Evolutionary conservation across 2,797 vertebrate species (phyloP).

Genomic region (Lerista edwardsae): DNA sequence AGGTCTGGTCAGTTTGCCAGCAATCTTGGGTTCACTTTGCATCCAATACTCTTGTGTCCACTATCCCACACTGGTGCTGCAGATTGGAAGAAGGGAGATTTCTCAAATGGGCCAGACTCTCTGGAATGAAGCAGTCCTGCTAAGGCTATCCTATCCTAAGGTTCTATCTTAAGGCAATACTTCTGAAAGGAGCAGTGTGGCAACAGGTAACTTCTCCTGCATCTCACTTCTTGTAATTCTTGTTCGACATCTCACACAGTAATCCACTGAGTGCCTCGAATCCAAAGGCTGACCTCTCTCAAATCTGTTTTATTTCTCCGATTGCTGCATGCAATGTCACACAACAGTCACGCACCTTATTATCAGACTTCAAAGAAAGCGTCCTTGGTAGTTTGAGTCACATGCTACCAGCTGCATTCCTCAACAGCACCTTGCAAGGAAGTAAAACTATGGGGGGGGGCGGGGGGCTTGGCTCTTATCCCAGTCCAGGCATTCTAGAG

Average conservation of each 20-base stretch:
- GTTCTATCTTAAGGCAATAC: not conserved
- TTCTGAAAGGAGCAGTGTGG: not conserved
- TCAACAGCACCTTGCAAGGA: conserved; percentile 27
- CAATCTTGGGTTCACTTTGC: not conserved
- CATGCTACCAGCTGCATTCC: not conserved
- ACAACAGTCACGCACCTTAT: conserved; percentile 8
- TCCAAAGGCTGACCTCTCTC: conserved; percentile 3
- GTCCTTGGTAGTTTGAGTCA: conserved; percentile 14
- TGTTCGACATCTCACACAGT: not conserved
- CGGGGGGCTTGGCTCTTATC: not conserved
- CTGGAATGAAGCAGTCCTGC: not conserved
- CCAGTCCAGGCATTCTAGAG: not conserved
- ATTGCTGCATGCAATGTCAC: not conserved
- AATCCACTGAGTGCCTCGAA: not conserved
- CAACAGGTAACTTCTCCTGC: not conserved
- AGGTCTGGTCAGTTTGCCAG: not conserved
- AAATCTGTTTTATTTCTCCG: conserved; percentile 22
- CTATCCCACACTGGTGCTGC: not conserved
- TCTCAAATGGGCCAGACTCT: not conserved
- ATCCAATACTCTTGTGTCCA: not conserved
- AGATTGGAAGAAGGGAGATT: not conserved
- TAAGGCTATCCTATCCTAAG: not conserved
- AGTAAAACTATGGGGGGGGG: not conserved
- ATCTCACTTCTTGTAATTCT: rapidly evolving
- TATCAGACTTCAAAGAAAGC: conserved; percentile 15